Base-by-base conservation (phyloP, 2,888 invertebrate species). In the Papilio protenor region DNA sequence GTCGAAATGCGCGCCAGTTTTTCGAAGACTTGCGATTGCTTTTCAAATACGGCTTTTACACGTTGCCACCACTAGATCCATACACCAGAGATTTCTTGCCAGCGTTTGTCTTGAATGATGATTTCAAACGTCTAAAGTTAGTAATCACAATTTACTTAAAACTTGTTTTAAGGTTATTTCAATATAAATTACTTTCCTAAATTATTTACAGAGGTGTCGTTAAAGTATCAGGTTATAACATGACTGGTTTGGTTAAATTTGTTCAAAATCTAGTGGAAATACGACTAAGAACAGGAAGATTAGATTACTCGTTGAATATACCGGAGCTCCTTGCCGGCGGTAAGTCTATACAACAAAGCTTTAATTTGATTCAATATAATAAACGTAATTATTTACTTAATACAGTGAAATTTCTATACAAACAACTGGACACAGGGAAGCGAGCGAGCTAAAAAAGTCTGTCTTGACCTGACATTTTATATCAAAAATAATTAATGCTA, bases 51-150 rank as follows among this genome's bases (percentile, higher is more conserved):
- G 80, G 81, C 21, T 75, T 80, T 18, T 59, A 40, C 45, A 59
- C 73, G 2, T n/a, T 81, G 49, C 80, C 81, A 1, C 59, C 79
- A 0, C 57, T 81, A 40, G 81, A 81, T 21, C 81, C 81, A 12
- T 81, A 75, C 45, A 16, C 33, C 27, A 52, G 45, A 45, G 14
- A 59, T 5, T 23, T n/a, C 21, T 18, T 78, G 4, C 75, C 77
- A 6, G 55, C 73, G 12, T 40, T 77, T 12, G 21, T 23, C 6
- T 12, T 73, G 16, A 55, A 77, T 47, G 52, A 69, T 27, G 45
- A 45, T 16, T 18, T 77, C 0, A n/a, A 27, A 5, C 14, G 8
- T 11, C 6, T 64, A 21, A 52, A 47, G 76, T 76, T 40, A 72
- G 76, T 45, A 66, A 21, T 40, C 33, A 40, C 4, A 45, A 21